Evolutionary conservation across 2,797 vertebrate genomes (phyloP).

Genomic region (Phrynocephalus vlangalii): DNA sequence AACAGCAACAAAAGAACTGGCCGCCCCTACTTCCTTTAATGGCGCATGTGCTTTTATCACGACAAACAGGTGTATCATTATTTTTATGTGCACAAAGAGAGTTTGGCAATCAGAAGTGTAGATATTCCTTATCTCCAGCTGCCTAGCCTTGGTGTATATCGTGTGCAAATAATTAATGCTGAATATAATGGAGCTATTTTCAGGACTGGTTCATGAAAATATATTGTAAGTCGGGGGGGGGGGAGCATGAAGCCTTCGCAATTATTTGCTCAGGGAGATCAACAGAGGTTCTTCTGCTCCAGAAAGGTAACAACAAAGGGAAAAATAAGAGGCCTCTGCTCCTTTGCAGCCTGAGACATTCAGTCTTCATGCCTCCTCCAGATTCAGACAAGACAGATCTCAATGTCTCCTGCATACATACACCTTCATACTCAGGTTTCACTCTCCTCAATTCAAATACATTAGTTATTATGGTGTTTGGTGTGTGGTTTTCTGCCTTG

Average conservation of each 20-base stretch:
- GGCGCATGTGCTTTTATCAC: background rate
- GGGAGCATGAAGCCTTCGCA: background rate
- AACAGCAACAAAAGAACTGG: background rate
- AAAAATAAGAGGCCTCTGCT: background rate
- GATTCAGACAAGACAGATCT: too few relatives aligned
- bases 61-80: background rate
- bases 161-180: background rate
- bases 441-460: too few relatives aligned
- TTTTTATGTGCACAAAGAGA: fast-evolving
- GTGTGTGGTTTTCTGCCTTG: background rate
- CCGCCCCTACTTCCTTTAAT: background rate
- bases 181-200: slow-evolving; percentile 16
- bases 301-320: slow-evolving; percentile 12
- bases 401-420: too few relatives aligned
- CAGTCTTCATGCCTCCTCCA: too few relatives aligned
- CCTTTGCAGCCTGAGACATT: too few relatives aligned
- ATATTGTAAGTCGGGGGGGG: slow-evolving; percentile 8
- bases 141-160: background rate
- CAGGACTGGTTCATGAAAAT: background rate
- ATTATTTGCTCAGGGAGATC: slow-evolving; percentile 24
- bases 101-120: background rate
- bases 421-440: too few relatives aligned
- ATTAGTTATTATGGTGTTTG: too few relatives aligned
- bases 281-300: slow-evolving; percentile 29
- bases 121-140: fast-evolving